These are phyloP conservation scores for Poicephalus gulielmi DNA, from an alignment of 2,113 vertebrate species.

Conservation along the genomic window DNA sequence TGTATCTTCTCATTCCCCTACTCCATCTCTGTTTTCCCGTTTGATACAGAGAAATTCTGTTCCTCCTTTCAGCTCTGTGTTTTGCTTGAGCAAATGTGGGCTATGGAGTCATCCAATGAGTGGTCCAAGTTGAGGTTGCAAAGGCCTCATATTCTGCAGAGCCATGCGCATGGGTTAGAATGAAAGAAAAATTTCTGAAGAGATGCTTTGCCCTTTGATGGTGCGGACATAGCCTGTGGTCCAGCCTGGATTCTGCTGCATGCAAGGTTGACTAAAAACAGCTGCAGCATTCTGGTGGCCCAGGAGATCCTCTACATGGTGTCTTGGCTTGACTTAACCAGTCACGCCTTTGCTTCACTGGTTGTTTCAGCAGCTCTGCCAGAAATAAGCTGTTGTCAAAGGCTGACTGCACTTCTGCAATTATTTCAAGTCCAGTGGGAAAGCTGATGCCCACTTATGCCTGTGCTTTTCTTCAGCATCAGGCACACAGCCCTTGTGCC, in stretches of 20 bases:
- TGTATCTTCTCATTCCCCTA: neutral
- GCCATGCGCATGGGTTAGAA: neutral
- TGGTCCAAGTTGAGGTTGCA: neutral
- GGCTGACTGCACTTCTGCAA: neutral
- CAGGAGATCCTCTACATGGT: accelerated
- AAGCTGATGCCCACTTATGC: neutral
- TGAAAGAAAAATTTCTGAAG: neutral
- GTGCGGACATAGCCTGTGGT: neutral
- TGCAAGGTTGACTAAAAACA: neutral
- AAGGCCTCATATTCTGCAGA: neutral
- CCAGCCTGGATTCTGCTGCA: neutral
- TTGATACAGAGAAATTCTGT: neutral
- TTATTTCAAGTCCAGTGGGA: neutral
- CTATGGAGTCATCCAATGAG: neutral
- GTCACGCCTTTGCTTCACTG: neutral
- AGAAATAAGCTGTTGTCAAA: neutral
- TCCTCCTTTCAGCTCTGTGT: neutral
- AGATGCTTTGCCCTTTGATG: neutral
- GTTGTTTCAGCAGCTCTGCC: neutral
- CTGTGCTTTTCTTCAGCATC: neutral
- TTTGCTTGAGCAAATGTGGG: neutral
- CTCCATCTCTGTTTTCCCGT: neutral
- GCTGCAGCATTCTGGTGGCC: neutral
- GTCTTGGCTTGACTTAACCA: neutral
- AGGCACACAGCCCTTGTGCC: neutral